Evolutionary conservation across 2,113 vertebrate species (phyloP).

Genomic region (Ciconia stormi): DNA sequence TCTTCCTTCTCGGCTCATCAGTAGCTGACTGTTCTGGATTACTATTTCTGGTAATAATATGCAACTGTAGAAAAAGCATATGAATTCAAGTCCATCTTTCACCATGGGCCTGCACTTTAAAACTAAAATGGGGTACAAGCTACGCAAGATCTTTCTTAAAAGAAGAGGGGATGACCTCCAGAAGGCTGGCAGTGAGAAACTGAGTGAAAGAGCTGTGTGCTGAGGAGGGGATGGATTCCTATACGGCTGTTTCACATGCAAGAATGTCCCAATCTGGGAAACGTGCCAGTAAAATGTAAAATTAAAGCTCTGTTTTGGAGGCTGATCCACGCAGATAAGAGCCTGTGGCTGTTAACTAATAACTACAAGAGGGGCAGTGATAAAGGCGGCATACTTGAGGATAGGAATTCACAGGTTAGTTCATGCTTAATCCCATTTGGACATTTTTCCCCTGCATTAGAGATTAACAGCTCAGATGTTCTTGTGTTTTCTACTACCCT

Average conservation of each 20-base stretch:
- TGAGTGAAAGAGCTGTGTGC: conserved; percentile 9
- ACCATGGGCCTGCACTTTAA: neutral
- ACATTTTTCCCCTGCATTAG: neutral
- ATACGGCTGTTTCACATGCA: conserved; percentile 38
- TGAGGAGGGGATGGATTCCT: conserved; percentile 37
- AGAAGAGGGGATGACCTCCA: conserved; percentile 24
- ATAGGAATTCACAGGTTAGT: conserved; percentile 25
- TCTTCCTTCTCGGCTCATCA: neutral
- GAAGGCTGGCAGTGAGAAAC: neutral
- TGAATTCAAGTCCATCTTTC: neutral
- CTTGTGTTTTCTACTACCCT: neutral
- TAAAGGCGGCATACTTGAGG: neutral
- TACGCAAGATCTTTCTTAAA: neutral
- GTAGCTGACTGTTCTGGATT: conserved; percentile 21
- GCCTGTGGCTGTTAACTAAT: conserved; percentile 57
- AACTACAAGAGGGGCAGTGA: conserved; percentile 37
- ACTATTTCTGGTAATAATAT: conserved; percentile 51
- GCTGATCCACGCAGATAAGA: conserved; percentile 45
- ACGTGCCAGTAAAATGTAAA: conserved; percentile 50
- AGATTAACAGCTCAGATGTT: neutral
- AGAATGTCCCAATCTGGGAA: conserved; percentile 62
- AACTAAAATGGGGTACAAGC: neutral
- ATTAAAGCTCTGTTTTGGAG: conserved; percentile 60
- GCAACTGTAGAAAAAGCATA: neutral
- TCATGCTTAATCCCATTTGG: conserved; percentile 17